Evolutionary conservation across 2,888 invertebrate species (phyloP), one percentile per base, ranked within the genome.

Genomic region (Stenchaetothrips biformis): DNA sequence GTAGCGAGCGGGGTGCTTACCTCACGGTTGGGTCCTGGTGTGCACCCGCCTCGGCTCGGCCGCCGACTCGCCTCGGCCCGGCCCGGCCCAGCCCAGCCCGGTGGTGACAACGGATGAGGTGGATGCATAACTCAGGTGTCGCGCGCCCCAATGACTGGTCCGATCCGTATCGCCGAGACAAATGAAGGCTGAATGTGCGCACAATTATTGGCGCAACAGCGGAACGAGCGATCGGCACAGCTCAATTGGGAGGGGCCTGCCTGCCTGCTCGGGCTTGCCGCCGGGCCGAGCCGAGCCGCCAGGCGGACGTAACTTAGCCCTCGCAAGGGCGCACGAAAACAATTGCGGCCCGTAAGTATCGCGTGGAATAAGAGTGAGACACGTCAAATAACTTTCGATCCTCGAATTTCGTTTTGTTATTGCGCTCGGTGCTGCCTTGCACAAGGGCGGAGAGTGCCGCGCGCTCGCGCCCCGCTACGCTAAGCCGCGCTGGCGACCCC

Each of bases 161-260:
- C 67, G 67, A 67, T 67, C 21, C 67, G 67, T 67, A 67, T 67
- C 67, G 67, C 4, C 67, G 18, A 21, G 67, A 67, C 67, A 67
- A 67, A 67, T 67, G 67, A 21, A 67, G n/a, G 67, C 21, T 21
- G n/a, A 67, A 37, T 13, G 11, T n/a, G 21, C 67, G 21, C 67
- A 67, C 67, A 67, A 67, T 67, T 67, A 67, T 67, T 21, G 67
- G 9, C n/a, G 67, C 67, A 21, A 67, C 67, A 21, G n/a, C 67
- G 7, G n/a, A 7, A 13, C 62, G 18, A 6, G 67, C 67, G n/a
- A 37, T 21, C 21, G 18, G 9, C 67, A 67, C 67, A 21, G 21
- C 67, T 67, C 67, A 67, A 67, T 67, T 21, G 67, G 67, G 67
- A 37, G 37, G 37, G n/a, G n/a, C n/a, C 37, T 37, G 37, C 2